Evolutionary conservation across 2,113 vertebrate genomes (phyloP).

Genomic region (Leptosomus discolor): DNA sequence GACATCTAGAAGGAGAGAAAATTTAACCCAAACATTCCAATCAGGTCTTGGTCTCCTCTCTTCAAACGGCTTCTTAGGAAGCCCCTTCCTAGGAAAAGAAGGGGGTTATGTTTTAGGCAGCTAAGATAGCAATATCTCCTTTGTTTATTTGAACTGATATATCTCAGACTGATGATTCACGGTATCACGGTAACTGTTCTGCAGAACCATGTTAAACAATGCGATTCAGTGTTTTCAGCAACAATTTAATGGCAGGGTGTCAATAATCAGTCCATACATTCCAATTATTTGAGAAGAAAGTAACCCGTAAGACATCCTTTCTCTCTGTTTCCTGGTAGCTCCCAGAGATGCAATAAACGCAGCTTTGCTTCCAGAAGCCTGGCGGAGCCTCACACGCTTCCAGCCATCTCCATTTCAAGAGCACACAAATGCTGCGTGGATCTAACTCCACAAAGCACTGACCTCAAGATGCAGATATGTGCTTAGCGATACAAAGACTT

Average conservation of each 20-base stretch:
- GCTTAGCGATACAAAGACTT: background rate
- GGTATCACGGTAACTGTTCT: background rate
- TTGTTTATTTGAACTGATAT: background rate
- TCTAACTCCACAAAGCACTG: background rate
- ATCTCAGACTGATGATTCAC: background rate
- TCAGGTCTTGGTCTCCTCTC: background rate
- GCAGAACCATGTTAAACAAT: background rate
- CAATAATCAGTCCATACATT: background rate
- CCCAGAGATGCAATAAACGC: background rate
- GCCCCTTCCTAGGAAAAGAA: background rate
- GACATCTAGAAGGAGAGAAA: background rate
- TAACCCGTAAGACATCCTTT: background rate
- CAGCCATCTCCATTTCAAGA: background rate
- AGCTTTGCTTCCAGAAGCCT: constrained; percentile 8
- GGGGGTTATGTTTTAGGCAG: background rate
- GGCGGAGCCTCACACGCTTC: background rate
- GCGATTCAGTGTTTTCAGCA: background rate
- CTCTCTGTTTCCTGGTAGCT: background rate
- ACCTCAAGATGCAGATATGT: background rate
- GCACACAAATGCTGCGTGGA: background rate
- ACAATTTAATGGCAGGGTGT: background rate
- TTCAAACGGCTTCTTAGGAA: background rate
- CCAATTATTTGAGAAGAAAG: background rate
- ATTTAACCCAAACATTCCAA: background rate
- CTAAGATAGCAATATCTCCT: background rate